Percentiles rank a stretch among this genome's conserved stretches.
These are phyloP conservation scores for Hydrotaea cyrtoneurina DNA, from an alignment of 2,888 invertebrate species.

Conservation along the genomic window DNA sequence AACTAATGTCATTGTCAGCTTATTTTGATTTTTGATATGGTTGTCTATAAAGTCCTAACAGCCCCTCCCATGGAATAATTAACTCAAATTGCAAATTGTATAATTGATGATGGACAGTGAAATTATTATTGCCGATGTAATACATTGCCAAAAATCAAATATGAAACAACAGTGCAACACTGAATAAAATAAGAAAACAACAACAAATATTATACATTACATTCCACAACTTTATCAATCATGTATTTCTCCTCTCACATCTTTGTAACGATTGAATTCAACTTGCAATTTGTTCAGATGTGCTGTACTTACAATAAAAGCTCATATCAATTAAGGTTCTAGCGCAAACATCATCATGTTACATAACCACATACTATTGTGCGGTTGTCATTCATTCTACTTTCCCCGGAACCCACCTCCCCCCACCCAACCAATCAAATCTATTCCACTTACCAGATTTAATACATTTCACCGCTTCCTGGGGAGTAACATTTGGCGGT, in stretches of 20 bases:
- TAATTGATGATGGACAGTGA: no score
- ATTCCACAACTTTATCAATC: no score
- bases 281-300: no score
- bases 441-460: constrained; percentile 86
- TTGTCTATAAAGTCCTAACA: not conserved
- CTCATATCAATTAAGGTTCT: not conserved
- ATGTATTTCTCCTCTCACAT: no score
- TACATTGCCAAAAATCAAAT: no score
- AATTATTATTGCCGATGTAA: no score
- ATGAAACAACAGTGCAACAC: no score
- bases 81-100: not conserved
- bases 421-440: not conserved
- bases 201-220: no score
- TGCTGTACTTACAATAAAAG: no score
- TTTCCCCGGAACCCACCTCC: not conserved
- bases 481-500: constrained; percentile 87
- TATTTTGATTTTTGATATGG: no score
- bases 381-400: constrained; percentile 11
- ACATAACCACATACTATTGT: constrained; percentile 44
- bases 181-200: no score
- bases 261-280: constrained; percentile 39
- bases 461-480: constrained; percentile 89
- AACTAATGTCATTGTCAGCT: no score
- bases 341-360: constrained; percentile 36
- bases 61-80: not conserved